Conservation (phyloP, 1,140 invertebrate species). For the Zeugodacus cucurbitae region DNA sequence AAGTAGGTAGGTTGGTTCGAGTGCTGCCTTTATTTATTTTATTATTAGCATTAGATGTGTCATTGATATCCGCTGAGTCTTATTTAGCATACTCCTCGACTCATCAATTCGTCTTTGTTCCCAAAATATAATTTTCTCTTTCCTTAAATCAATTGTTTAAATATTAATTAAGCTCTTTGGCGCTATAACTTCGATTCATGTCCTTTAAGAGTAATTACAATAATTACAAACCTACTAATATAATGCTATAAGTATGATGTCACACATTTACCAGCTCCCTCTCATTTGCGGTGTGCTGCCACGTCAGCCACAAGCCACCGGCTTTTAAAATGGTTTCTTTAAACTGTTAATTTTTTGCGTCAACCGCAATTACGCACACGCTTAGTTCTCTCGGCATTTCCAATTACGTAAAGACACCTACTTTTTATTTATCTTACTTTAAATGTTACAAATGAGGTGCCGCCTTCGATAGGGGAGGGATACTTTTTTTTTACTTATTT, state of each 20-base stretch:
- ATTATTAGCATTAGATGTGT: too few relatives aligned
- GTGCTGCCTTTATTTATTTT: too few relatives aligned
- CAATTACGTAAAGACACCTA: not conserved
- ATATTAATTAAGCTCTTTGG: too few relatives aligned
- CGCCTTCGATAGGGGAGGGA: not conserved
- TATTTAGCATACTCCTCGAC: too few relatives aligned
- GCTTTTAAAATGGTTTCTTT: not conserved
- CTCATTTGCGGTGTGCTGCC: not conserved
- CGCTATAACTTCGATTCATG: too few relatives aligned
- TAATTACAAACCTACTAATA: too few relatives aligned
- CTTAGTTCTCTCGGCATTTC: not conserved
- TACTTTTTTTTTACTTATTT: not conserved
- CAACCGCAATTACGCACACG: not conserved
- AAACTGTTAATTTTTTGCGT: not conserved
- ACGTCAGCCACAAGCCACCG: not conserved
- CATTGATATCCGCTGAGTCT: too few relatives aligned
- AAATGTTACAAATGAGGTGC: not conserved
- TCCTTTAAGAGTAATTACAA: too few relatives aligned
- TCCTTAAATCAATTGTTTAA: not conserved
- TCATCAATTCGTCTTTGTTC: too few relatives aligned
- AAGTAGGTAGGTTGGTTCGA: too few relatives aligned
- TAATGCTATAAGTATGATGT: too few relatives aligned
- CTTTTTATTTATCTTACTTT: not conserved
- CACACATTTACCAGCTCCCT: not conserved
- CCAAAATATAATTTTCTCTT: too few relatives aligned